Evolutionary conservation across 1,140 invertebrate species (phyloP).

Genomic region (Heliconius himera): DNA sequence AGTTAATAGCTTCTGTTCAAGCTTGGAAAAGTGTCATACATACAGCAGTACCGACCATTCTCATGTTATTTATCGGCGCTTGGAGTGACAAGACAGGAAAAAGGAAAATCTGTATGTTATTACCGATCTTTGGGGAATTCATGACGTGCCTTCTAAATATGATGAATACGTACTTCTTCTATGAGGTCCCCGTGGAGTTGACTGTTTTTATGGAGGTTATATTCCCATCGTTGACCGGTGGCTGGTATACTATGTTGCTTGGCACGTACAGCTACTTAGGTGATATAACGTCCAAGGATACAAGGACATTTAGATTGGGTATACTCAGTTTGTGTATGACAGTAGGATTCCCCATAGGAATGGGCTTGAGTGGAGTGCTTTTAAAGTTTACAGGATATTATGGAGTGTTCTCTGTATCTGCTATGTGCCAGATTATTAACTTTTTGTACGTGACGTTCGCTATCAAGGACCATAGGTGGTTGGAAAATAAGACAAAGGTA

Average conservation of each 20-base stretch:
- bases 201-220: conserved; percentile 86
- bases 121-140: conserved; percentile 91
- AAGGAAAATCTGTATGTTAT: conserved; percentile 91
- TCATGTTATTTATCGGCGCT: conserved; percentile 84
- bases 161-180: conserved; percentile 89
- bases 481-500: conserved; percentile 67
- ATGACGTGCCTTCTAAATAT: conserved; percentile 89
- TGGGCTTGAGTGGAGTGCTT: conserved; percentile 74
- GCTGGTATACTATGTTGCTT: conserved; percentile 94
- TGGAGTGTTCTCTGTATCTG: conserved; percentile 73
- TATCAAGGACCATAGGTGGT: conserved; percentile 73
- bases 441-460: conserved; percentile 69
- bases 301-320: conserved; percentile 90
- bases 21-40: conserved; percentile 82
- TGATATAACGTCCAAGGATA: conserved; percentile 90
- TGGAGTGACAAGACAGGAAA: conserved; percentile 87
- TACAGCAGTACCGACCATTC: conserved; percentile 79
- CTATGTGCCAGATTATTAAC: conserved; percentile 64
- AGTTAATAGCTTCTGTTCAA: conserved; percentile 84
- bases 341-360: conserved; percentile 76
- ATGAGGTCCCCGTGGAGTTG: conserved; percentile 88
- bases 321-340: conserved; percentile 92
- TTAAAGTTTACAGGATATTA: conserved; percentile 71
- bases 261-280: conserved; percentile 93
- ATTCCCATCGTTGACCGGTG: conserved; percentile 89